Base-by-base conservation (phyloP, 1,140 invertebrate genomes). In the Calycopis cecrops region DNA sequence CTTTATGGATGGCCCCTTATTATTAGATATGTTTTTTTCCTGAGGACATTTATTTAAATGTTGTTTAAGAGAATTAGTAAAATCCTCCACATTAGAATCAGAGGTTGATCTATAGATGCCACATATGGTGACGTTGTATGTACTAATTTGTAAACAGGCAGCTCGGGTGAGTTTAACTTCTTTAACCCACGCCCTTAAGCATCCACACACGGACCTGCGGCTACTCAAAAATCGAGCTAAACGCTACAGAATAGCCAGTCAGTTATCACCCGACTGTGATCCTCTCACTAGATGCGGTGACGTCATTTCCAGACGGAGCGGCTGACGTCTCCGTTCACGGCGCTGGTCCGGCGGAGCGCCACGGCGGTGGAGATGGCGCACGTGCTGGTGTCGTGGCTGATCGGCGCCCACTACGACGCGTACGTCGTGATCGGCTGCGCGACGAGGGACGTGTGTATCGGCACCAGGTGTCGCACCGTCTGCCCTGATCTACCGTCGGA, bases 351-450 rank as follows among this genome's bases (percentile, higher is more conserved):
- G 34, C 92, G 92, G 64, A 91, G 87, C 42, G 96, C 93, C 1
- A 95, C 97, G 71, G 92, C 92, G 47, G 97, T 95, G 75, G 97
- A 98, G 76, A 91, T 93, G 61, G 92, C 94, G 2, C 95, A 92
- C 1, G 85, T 96, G 12, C 80, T 97, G 1, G 92, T 90, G 9
- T 96, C 95, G 1, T 88, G 96, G 62, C 87, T 98, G 21, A 89
- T 95, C 48, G 96, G 95, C 4, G 90, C 92, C 47, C 94, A 94
- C 0, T 97, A 94, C 79, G 93, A 97, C 69, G 95, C 96, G 0
- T 95, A 94, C 76, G 94, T 97, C 0, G 95, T 96, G 0, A 95
- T 93, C 53, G 97, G 96, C 1, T 95, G 95, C 64, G 95, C 96
- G 0, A 91, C 91, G 4, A 88, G 90, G 34, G 92, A 94, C 63